Evolutionary conservation across 2,113 vertebrate species (phyloP).

Genomic region (Macroglossus sobrinus): DNA sequence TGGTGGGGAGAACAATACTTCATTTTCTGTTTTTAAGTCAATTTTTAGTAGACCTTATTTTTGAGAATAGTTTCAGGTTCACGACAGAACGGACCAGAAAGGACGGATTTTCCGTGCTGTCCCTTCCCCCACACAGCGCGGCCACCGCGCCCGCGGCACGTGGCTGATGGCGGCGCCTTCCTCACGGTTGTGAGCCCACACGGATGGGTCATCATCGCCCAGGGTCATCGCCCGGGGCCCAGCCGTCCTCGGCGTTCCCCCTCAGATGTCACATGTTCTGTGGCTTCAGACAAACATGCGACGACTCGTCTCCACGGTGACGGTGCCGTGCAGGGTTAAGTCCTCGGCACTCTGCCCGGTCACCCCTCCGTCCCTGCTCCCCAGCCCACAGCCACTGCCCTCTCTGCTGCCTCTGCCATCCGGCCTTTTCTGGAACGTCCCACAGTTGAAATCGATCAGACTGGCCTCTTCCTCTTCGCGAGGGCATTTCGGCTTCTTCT

Average conservation of each 20-base stretch:
- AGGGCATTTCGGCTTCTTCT: not conserved
- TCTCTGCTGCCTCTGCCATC: not conserved
- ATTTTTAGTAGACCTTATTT: not conserved
- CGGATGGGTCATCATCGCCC: not conserved
- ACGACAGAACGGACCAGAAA: not conserved
- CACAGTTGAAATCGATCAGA: not conserved
- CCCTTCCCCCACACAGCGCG: accelerated
- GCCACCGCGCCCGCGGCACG: not conserved
- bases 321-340: not conserved
- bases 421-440: not conserved
- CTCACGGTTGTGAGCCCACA: no score
- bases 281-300: no score
- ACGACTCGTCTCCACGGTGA: not conserved
- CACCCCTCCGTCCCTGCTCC: not conserved
- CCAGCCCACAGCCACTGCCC: not conserved
- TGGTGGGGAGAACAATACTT: not conserved
- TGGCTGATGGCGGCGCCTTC: no score
- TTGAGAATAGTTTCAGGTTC: not conserved
- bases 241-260: no score
- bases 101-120: not conserved
- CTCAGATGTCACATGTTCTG: accelerated
- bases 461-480: not conserved
- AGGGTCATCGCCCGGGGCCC: no score
- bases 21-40: not conserved
- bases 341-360: not conserved